Percentiles rank a stretch among this genome's conserved stretches.
Evolutionary conservation across 2,113 vertebrate genomes (phyloP).

Genomic region (Mugil cephalus): DNA sequence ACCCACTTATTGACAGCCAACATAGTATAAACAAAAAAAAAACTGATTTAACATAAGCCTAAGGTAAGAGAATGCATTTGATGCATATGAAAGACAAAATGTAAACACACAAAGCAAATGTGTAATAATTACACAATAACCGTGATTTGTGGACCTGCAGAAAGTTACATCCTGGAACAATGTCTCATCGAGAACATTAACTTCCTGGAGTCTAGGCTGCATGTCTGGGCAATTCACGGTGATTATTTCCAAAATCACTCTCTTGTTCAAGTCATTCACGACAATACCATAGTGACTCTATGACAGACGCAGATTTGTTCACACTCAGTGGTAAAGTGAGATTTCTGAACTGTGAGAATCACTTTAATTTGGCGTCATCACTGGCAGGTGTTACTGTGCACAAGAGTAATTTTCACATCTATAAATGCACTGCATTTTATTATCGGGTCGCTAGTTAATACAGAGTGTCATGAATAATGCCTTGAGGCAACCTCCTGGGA

Average conservation of each 20-base stretch:
- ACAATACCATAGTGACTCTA: not conserved
- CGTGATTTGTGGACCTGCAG: not conserved
- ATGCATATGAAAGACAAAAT: constrained; percentile 1
- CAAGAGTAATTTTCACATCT: not conserved
- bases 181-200: constrained; percentile 18
- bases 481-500: no score
- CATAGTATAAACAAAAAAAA: not conserved
- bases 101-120: constrained; percentile 19
- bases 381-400: not conserved
- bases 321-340: constrained; percentile 13
- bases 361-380: constrained; percentile 3
- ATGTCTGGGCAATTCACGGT: constrained; percentile 18
- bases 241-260: constrained; percentile 4
- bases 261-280: not conserved
- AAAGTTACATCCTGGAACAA: constrained; percentile 27
- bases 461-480: no score
- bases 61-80: not conserved
- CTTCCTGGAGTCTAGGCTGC: constrained; percentile 19
- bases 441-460: not conserved
- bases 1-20: not conserved
- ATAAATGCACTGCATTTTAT: constrained; percentile 13
- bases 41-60: not conserved
- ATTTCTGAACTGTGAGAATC: not conserved
- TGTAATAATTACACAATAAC: constrained; percentile 13
- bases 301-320: constrained; percentile 27